Conservation (phyloP, 2,113 vertebrate species). For the Gyps fulvus region DNA sequence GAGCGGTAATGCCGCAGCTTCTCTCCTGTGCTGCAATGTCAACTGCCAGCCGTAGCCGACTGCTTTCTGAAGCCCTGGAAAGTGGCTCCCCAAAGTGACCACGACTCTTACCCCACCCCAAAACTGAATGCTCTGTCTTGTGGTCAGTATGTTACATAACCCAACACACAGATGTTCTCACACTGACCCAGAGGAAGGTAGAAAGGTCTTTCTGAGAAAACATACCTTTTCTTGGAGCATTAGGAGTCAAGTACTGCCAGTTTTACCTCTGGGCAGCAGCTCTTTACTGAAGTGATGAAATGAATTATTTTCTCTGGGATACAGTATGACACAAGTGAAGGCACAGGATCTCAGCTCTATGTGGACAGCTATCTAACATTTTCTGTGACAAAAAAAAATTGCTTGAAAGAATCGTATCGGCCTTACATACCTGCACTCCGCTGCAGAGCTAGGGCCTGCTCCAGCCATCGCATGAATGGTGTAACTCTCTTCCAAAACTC, state of each 20-base stretch:
- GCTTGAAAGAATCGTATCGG: background rate
- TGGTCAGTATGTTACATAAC: background rate
- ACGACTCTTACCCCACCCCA: background rate
- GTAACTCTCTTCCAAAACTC: background rate
- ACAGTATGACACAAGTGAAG: background rate
- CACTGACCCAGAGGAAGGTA: background rate
- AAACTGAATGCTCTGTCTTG: background rate
- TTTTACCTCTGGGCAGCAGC: background rate
- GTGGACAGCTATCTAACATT: background rate
- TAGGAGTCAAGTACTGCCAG: background rate
- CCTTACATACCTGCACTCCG: background rate
- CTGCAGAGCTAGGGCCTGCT: background rate
- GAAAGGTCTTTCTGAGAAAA: background rate
- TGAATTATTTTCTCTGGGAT: background rate
- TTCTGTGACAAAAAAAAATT: background rate
- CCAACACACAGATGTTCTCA: background rate
- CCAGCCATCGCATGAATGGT: fast-evolving
- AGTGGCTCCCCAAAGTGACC: background rate
- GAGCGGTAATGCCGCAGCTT: fast-evolving
- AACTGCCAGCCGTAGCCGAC: background rate
- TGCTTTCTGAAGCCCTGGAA: background rate
- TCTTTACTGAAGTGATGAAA: background rate
- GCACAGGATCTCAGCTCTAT: background rate
- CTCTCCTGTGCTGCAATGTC: background rate
- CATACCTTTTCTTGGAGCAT: background rate